Evolutionary conservation across 2,797 vertebrate species (phyloP).

Genomic region (Knipowitschia caucasica): DNA sequence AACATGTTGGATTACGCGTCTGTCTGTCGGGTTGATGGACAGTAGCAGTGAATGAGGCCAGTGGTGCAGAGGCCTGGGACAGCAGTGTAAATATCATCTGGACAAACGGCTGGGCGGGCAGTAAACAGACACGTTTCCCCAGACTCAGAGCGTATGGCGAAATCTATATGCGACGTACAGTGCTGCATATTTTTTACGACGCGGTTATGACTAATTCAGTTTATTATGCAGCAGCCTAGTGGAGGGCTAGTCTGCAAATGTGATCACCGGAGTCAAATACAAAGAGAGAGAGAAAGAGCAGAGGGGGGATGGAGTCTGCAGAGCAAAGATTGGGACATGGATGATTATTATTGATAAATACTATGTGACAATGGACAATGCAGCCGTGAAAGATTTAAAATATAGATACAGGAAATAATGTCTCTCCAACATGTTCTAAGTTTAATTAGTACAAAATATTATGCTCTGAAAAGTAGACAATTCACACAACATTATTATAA

Average conservation of each 20-base stretch:
- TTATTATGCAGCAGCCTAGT: slow-evolving; percentile 15
- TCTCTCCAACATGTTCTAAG: too few relatives aligned
- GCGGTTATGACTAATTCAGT: slow-evolving; percentile 8
- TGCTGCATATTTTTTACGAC: slow-evolving; percentile 13
- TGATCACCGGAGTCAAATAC: slow-evolving; percentile 2
- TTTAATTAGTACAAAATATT: too few relatives aligned
- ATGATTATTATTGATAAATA: not conserved
- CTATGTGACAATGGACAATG: not conserved
- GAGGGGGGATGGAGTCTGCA: not conserved
- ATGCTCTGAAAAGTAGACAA: too few relatives aligned
- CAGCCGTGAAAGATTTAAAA: too few relatives aligned
- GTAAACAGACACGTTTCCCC: slow-evolving; percentile 2
- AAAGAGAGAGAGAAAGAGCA: not conserved
- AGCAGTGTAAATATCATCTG: not conserved
- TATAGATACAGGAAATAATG: too few relatives aligned
- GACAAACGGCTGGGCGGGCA: not conserved
- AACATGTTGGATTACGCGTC: not conserved
- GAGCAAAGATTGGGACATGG: not conserved
- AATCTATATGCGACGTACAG: not conserved
- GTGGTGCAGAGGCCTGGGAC: not conserved
- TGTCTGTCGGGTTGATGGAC: not conserved
- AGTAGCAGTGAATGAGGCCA: not conserved
- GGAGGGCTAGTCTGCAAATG: slow-evolving; percentile 8
- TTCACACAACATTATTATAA: too few relatives aligned
- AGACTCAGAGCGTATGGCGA: slow-evolving; percentile 1